A percentile compares a stretch with the other conserved stretches of the same genome.
These are phyloP conservation scores for Chrysogorgia sp. DNA, from an alignment of 92 coral and sea anemone genomes.

Conservation along the genomic window DNA sequence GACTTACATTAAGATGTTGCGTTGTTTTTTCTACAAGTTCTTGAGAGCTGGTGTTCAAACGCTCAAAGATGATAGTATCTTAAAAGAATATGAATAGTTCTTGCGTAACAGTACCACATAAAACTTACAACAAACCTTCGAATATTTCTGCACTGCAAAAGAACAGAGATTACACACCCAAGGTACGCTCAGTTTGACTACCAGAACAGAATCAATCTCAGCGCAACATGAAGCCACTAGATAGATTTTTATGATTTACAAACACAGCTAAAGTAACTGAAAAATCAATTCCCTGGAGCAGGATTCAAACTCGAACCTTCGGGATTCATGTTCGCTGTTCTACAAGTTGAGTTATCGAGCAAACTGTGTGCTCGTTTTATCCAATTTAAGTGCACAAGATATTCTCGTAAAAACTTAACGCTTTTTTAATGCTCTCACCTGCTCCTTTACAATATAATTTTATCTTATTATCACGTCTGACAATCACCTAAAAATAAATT, in stretches of 20 bases:
- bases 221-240: no score
- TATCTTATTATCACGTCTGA: slow-evolving; percentile 66
- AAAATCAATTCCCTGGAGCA: no score
- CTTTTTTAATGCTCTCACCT: slow-evolving; percentile 53
- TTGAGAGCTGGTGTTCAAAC: slow-evolving; percentile 78
- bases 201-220: no score
- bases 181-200: no score
- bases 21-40: slow-evolving; percentile 74
- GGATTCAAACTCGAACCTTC: no score
- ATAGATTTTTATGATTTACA: no score
- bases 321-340: no score
- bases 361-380: not conserved
- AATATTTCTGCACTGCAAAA: not conserved
- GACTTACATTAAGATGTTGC: slow-evolving; percentile 88
- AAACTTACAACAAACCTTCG: not conserved
- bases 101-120: not conserved
- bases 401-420: not conserved
- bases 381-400: no score
- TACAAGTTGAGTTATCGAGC: no score
- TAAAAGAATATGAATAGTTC: not conserved
- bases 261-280: no score
- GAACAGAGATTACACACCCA: no score
- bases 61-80: slow-evolving; percentile 87
- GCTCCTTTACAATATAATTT: slow-evolving; percentile 96
- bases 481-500: slow-evolving; percentile 70